Base-by-base conservation (phyloP, 1,140 invertebrate genomes). In the Thrips palmi region DNA sequence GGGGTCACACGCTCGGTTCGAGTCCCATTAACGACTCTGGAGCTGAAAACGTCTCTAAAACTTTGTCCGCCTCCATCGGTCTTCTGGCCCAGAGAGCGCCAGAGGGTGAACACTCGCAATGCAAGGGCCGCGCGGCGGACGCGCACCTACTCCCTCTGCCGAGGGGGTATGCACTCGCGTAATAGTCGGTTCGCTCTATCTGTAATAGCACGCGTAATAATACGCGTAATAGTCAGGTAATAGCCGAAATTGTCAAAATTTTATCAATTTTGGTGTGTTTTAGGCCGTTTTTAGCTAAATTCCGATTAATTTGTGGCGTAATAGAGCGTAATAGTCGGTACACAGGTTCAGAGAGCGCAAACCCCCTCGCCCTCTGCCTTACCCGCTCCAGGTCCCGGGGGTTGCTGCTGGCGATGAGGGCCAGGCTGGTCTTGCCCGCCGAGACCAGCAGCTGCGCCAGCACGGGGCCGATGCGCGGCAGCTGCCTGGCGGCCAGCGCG, bases 361-460 rank as follows among this genome's bases (percentile, higher is more conserved):
- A 12, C 12, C 17, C 18, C 8, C 15, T 15, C 15, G 8, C 8
- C 8, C 15, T 8, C 15, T 33, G 8, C 7, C 50, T 54, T 53
- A 78, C 76, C 57, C 74, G 54, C 65, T 85, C 79, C 40, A 85
- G 56, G 52, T 79, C 69, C 51, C 77, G 61, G 8, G 78, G 75
- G 60, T 79, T 70, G 14, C 68, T 64, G 33, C 70, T 62, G 33
- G 63, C 54, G 22, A 85, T 52, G n/a, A 65, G 52, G 48, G 71
- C 55, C 50, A 84, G 77, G 33, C 64, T 65, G 6, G 60, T 69
- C 50, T 80, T 70, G 10, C 71, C 74, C 35, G 74, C 67, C 32
- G 67, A 60, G 0, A 67, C 73, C 8, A 85, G 52, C n/a, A 65
- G 46, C n/a, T 55, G 60, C 19, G 75, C 70, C 20, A 77, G 62